These are phyloP conservation scores for Corella eumyota DNA, from an alignment of 23 tunicate genomes.

Conservation along the genomic window DNA sequence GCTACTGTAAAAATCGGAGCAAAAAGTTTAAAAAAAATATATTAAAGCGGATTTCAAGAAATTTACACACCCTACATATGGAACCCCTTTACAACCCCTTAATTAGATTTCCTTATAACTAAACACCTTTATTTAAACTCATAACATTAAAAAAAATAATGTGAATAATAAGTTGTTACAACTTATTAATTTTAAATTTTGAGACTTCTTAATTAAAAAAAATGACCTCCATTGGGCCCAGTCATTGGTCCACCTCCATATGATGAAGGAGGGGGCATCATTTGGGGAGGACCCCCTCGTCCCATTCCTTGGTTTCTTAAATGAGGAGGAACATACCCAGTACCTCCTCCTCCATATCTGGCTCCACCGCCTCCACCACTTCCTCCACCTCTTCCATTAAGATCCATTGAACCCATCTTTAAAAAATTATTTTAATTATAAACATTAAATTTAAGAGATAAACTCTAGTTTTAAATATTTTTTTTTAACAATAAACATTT, in stretches of 20 bases:
- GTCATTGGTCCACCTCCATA: slow-evolving; percentile 96
- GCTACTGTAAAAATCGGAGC: not conserved
- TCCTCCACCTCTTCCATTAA: slow-evolving; percentile 12
- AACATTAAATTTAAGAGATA: not conserved
- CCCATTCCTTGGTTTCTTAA: slow-evolving; percentile 60
- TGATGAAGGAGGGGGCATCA: slow-evolving; percentile 61
- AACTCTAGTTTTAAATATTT: too few species aligned
- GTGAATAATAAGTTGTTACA: too few species aligned
- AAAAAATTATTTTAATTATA: not conserved
- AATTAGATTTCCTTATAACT: not conserved
- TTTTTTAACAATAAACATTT: not conserved
- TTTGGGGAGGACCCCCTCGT: slow-evolving; percentile 46
- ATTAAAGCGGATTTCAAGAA: not conserved
- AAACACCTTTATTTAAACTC: not conserved
- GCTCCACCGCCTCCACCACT: not conserved
- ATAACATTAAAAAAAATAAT: too few species aligned
- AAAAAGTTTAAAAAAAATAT: not conserved
- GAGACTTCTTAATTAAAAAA: not conserved
- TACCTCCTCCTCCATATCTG: not conserved
- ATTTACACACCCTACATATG: not conserved
- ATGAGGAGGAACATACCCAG: slow-evolving; percentile 85
- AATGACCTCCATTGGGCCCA: slow-evolving; percentile 84
- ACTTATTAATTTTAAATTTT: too few species aligned
- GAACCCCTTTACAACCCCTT: not conserved
- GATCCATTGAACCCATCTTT: slow-evolving; percentile 23